A percentile compares a stretch with the other conserved stretches of the same genome.
Conservation (phyloP, 2,113 vertebrate genomes). For the Marcusenius ussheri region DNA sequence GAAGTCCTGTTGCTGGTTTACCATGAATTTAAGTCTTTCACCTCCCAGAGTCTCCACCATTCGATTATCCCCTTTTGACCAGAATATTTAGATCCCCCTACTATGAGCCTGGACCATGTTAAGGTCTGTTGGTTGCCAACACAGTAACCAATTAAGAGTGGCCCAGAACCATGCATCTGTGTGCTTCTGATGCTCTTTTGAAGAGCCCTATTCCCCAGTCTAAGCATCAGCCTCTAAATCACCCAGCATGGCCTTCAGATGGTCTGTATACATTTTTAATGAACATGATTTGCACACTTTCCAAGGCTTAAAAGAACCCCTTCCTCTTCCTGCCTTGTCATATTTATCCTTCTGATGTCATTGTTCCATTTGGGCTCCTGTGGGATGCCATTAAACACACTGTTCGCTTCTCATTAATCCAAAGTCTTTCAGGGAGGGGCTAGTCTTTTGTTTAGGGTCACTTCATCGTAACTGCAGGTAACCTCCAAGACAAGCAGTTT, state of each 20-base stretch:
- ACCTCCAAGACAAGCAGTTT: background rate
- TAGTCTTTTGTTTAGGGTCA: background rate
- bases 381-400: background rate
- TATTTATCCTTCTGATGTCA: background rate
- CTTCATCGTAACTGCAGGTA: background rate
- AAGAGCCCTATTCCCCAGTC: too few relatives aligned
- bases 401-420: background rate
- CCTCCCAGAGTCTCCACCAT: background rate
- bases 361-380: background rate
- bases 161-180: background rate
- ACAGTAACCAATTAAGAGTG: background rate
- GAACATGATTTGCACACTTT: conserved; percentile 4
- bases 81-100: background rate
- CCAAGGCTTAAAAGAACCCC: background rate
- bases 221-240: background rate
- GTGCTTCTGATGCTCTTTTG: background rate
- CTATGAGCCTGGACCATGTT: background rate
- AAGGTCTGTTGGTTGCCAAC: background rate
- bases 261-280: conserved; percentile 15
- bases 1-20: background rate
- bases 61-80: background rate
- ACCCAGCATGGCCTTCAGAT: conserved; percentile 4
- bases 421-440: background rate
- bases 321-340: background rate
- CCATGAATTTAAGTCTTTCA: background rate